Percentiles rank a stretch among this genome's conserved stretches.
Evolutionary conservation across 92 coral and sea anemone genomes (phyloP).

Genomic region (Heteractis magnifica): DNA sequence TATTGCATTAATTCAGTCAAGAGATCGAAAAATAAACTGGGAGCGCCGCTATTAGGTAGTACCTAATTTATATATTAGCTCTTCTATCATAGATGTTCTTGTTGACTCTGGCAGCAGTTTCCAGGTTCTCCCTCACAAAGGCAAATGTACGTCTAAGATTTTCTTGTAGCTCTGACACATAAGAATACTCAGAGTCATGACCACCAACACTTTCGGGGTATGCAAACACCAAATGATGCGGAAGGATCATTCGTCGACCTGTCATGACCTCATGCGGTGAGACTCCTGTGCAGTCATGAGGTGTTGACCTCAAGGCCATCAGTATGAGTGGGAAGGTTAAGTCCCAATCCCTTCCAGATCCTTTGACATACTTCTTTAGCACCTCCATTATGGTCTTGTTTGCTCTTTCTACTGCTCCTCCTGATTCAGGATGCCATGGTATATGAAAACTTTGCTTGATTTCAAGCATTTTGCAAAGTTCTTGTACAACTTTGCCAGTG

Average conservation of each 20-base stretch:
- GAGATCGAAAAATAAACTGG: no score
- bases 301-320: conserved; percentile 30
- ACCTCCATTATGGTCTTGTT: conserved; percentile 22
- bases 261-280: conserved; percentile 32
- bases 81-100: conserved; percentile 20
- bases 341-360: conserved; percentile 23
- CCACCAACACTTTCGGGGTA: conserved; percentile 14
- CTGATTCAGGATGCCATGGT: conserved; percentile 30
- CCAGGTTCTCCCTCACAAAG: conserved; percentile 22
- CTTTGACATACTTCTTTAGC: conserved; percentile 24
- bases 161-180: conserved; percentile 19
- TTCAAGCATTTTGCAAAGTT: conserved; percentile 31
- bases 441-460: conserved; percentile 27
- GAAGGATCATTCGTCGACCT: conserved; percentile 13
- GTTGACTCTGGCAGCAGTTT: conserved; percentile 10
- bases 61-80: no score
- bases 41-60: no score
- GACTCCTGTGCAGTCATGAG: conserved; percentile 5
- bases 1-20: no score
- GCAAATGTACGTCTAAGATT: conserved; percentile 23
- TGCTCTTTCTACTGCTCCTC: conserved; percentile 29
- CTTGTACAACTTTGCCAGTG: conserved; percentile 24
- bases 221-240: conserved; percentile 20
- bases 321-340: neutral
- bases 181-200: conserved; percentile 13